Evolutionary conservation across 2,113 vertebrate genomes (phyloP).

Genomic region (Zosterops borbonicus): DNA sequence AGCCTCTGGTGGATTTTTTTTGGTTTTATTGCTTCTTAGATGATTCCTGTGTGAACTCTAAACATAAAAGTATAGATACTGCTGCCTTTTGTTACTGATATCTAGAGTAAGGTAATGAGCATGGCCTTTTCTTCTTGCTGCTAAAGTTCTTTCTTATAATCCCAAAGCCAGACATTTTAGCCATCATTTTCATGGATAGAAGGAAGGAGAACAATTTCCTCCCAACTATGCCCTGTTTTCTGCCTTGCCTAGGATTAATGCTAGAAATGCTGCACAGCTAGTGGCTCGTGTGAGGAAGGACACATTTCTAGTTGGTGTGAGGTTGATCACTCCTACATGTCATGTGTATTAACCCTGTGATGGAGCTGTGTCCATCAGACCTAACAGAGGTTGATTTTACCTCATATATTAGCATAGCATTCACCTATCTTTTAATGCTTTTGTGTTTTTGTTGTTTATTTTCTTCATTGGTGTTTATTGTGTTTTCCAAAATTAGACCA

Average conservation of each 20-base stretch:
- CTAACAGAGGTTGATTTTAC: background rate
- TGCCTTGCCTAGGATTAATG: background rate
- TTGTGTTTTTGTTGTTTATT: background rate
- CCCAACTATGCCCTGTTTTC: background rate
- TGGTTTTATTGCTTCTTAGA: background rate
- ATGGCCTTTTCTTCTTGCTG: background rate
- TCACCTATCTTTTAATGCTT: background rate
- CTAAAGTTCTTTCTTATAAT: background rate
- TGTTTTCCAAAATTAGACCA: background rate
- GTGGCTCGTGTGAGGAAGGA: background rate
- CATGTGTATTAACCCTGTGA: background rate
- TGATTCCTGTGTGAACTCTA: background rate
- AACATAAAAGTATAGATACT: background rate
- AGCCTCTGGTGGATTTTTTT: background rate
- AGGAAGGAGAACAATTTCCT: background rate
- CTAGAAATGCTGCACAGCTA: background rate
- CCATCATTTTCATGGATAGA: background rate
- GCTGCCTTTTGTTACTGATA: background rate
- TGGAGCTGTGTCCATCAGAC: background rate
- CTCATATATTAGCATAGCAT: background rate
- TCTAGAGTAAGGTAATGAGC: background rate
- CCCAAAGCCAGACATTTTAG: background rate
- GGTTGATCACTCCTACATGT: background rate
- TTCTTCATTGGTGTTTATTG: background rate
- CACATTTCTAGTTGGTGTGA: background rate